A percentile compares a stretch with the other conserved stretches of the same genome.
phyloP scores from a whole-genome alignment of 2,888 invertebrate species.

The Achlya flavicornis region DNA sequence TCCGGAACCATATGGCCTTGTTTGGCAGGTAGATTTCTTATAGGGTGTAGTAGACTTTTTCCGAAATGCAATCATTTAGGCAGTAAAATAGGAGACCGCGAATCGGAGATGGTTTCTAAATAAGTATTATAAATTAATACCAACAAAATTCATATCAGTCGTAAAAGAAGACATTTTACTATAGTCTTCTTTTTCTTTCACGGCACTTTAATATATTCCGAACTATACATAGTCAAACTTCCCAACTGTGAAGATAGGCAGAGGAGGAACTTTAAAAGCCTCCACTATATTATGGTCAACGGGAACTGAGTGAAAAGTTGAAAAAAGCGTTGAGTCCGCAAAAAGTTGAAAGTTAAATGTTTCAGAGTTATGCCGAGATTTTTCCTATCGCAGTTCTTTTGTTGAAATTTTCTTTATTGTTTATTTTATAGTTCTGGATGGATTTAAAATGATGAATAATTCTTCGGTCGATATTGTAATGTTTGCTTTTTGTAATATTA shows the following conservation, averaged over 20 bases:
- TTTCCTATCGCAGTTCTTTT: conserved; percentile 47
- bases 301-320: conserved; percentile 51
- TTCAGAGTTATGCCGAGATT: conserved; percentile 52
- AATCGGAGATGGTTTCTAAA: too few relatives aligned
- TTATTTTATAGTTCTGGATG: conserved; percentile 27
- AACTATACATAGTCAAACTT: conserved; percentile 49
- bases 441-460: neutral
- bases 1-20: too few relatives aligned
- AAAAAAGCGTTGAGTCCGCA: conserved; percentile 51
- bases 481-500: neutral
- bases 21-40: too few relatives aligned
- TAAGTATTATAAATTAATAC: too few relatives aligned
- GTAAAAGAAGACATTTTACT: neutral
- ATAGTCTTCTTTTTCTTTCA: neutral
- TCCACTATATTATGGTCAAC: conserved; percentile 63
- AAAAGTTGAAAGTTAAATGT: conserved; percentile 65
- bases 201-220: conserved; percentile 1
- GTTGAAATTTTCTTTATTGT: conserved; percentile 34
- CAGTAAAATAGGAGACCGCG: too few relatives aligned
- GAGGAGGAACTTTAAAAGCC: conserved; percentile 50
- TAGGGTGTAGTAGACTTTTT: too few relatives aligned
- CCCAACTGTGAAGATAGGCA: conserved; percentile 51
- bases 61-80: too few relatives aligned
- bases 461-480: neutral
- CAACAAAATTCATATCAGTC: too few relatives aligned